Percentiles rank a stretch among this genome's conserved stretches.
These are phyloP conservation scores for Andricus curvator DNA, from an alignment of 2,888 invertebrate species.

Conservation along the genomic window DNA sequence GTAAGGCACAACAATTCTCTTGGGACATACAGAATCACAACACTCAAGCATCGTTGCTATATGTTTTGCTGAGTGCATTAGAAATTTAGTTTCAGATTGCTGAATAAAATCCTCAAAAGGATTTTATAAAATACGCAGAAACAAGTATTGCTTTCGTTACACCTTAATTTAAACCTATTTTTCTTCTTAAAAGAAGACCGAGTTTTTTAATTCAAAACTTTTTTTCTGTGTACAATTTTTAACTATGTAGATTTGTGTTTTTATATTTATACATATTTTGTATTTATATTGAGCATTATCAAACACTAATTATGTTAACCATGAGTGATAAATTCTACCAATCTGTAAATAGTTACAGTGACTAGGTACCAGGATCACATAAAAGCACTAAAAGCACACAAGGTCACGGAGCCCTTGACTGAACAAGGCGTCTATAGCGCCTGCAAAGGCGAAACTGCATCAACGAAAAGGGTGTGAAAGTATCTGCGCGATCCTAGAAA, in stretches of 20 bases:
- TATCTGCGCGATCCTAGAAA: conserved; percentile 1
- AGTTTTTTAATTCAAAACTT: too few relatives aligned
- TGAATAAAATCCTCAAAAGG: not conserved
- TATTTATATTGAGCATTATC: too few relatives aligned
- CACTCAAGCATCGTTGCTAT: conserved; percentile 21
- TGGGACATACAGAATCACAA: not conserved
- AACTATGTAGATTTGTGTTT: too few relatives aligned
- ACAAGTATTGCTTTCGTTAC: too few relatives aligned
- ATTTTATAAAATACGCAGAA: not conserved
- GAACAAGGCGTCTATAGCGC: conserved; percentile 7
- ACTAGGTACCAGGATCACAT: not conserved
- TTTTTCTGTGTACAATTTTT: too few relatives aligned
- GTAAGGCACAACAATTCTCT: not conserved
- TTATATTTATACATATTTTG: too few relatives aligned
- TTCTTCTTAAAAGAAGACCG: too few relatives aligned
- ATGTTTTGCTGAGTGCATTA: not conserved
- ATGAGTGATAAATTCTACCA: not conserved
- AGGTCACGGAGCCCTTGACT: conserved; percentile 35
- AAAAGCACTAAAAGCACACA: conserved; percentile 14
- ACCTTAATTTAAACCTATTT: too few relatives aligned
- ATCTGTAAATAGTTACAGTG: not conserved
- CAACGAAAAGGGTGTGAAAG: conserved; percentile 27
- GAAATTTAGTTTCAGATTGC: not conserved
- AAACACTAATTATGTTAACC: not conserved
- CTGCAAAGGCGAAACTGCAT: conserved; percentile 19